Conservation (phyloP, 2,888 invertebrate species). For the Zeuzera pyrina region DNA sequence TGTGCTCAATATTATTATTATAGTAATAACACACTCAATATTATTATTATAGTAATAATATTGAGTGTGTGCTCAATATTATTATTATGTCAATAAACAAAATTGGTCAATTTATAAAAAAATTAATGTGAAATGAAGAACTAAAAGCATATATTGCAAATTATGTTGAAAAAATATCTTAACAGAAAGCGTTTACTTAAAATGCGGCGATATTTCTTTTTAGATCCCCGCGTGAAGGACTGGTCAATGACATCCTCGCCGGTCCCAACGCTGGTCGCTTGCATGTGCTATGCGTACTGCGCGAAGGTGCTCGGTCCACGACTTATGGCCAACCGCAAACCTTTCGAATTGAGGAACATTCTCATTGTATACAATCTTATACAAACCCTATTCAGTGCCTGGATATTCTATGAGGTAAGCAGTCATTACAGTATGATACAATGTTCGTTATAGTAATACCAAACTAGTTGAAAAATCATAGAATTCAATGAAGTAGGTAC, state of each 20-base stretch:
- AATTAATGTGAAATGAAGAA: no score
- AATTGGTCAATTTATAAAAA: no score
- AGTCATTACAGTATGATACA: constrained; percentile 1
- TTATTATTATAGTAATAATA: no score
- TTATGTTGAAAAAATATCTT: no score
- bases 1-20: no score
- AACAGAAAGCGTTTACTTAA: no score
- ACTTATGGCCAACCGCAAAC: constrained; percentile 92
- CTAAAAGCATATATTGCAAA: no score
- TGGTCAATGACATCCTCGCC: constrained; percentile 94
- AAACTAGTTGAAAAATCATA: not conserved
- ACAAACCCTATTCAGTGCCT: constrained; percentile 91
- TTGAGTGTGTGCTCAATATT: no score
- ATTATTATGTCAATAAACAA: no score
- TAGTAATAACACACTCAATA: no score
- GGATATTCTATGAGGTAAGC: constrained; percentile 92
- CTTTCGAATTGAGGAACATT: constrained; percentile 84
- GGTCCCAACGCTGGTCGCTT: constrained; percentile 86
- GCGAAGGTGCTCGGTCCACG: constrained; percentile 87
- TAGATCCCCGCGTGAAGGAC: constrained; percentile 91
- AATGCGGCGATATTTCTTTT: constrained; percentile 27
- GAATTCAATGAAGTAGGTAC: no score
- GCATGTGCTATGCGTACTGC: constrained; percentile 87
- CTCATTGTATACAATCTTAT: constrained; percentile 90
- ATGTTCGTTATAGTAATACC: not conserved